Evolutionary conservation across 2,113 vertebrate species (phyloP).

Genomic region (Stegastes partitus): DNA sequence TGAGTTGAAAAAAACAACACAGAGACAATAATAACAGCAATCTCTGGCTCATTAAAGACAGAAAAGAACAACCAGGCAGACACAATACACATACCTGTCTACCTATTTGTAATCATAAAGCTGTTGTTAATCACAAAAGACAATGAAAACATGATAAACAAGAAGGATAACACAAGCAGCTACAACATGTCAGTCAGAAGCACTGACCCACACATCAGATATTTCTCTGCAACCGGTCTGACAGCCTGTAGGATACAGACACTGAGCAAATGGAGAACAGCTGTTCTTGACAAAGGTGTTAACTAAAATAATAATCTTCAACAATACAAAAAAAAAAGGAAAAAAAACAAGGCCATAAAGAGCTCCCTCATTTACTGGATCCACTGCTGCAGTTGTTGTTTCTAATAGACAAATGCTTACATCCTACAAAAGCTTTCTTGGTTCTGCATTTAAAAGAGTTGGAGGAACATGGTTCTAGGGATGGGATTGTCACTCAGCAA

Average conservation of each 20-base stretch:
- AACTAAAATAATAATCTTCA: conserved; percentile 67
- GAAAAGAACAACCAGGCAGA: conserved; percentile 70
- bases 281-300: conserved; percentile 75
- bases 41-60: conserved; percentile 64
- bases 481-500: no score
- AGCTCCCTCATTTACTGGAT: conserved; percentile 43
- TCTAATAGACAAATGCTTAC: conserved; percentile 20
- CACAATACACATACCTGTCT: background rate
- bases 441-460: background rate
- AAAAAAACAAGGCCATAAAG: conserved; percentile 34
- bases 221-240: conserved; percentile 23
- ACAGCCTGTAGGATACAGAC: conserved; percentile 23
- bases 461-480: no score
- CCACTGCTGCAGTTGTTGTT: conserved; percentile 35
- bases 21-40: conserved; percentile 57
- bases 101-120: conserved; percentile 51
- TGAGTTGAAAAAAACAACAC: conserved; percentile 64
- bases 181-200: conserved; percentile 58
- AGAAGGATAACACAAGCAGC: conserved; percentile 41
- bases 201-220: conserved; percentile 65
- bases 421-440: background rate
- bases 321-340: conserved; percentile 41
- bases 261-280: conserved; percentile 49
- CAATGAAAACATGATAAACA: conserved; percentile 66
- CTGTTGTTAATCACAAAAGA: conserved; percentile 68